These are phyloP conservation scores for Ciconia boyciana DNA, from an alignment of 2,113 vertebrate species.

Conservation along the genomic window DNA sequence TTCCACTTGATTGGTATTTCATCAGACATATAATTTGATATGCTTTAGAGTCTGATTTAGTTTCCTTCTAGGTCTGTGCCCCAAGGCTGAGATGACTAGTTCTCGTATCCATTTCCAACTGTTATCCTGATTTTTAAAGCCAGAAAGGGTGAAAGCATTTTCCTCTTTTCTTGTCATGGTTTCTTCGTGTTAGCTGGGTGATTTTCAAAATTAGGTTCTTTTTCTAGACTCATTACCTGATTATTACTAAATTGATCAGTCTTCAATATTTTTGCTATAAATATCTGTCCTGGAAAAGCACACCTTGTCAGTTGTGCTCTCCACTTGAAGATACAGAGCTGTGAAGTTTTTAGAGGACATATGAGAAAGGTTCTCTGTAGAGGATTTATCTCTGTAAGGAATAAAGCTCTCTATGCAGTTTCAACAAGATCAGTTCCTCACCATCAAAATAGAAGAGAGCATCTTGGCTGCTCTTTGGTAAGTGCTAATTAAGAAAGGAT, in stretches of 20 bases:
- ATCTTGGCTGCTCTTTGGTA: background rate
- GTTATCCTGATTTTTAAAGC: background rate
- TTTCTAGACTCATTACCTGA: background rate
- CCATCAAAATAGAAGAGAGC: background rate
- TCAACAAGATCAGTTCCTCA: background rate
- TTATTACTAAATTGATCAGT: background rate
- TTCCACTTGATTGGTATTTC: background rate
- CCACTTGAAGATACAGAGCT: background rate
- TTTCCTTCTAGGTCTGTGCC: background rate
- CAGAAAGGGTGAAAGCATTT: background rate
- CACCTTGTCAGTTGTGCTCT: background rate
- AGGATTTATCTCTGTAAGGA: background rate
- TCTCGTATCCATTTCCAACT: background rate
- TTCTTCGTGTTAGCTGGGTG: background rate
- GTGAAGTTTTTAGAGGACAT: background rate
- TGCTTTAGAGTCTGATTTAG: background rate
- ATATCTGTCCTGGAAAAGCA: background rate
- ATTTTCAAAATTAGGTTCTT: background rate
- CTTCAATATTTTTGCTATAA: background rate
- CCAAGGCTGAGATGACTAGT: background rate
- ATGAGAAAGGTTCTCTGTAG: background rate
- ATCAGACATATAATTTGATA: background rate
- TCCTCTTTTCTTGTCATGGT: background rate
- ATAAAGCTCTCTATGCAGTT: background rate
- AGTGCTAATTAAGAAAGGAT: conserved; percentile 2